Evolutionary conservation across 2,797 vertebrate genomes (phyloP).

Genomic region (Peromyscus eremicus): DNA sequence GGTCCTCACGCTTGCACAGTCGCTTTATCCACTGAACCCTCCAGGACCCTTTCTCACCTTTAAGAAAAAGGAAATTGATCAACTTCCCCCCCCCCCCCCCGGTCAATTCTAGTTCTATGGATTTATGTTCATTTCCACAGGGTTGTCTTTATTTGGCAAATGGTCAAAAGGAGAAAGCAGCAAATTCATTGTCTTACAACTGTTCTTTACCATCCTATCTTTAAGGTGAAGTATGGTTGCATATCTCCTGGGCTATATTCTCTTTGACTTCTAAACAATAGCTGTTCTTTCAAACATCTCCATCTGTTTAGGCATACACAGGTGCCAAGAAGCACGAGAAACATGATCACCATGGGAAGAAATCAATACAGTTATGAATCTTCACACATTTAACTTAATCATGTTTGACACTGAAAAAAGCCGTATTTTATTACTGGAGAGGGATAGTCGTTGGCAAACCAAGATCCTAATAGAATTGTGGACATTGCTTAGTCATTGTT

Average conservation of each 20-base stretch:
- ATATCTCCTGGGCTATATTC: neutral
- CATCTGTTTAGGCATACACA: conserved; percentile 12
- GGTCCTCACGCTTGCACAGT: neutral
- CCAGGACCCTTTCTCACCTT: neutral
- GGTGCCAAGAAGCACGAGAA: conserved; percentile 70
- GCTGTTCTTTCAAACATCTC: conserved; percentile 29
- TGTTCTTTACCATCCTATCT: neutral
- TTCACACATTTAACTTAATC: conserved; percentile 75
- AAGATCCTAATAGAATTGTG: conserved; percentile 48
- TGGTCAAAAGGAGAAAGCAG: neutral
- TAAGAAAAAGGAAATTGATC: neutral
- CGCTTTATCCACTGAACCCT: neutral
- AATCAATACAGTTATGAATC: conserved; percentile 78
- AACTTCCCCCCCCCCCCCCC: neutral
- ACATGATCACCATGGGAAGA: conserved; percentile 63
- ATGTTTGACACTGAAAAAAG: conserved; percentile 72
- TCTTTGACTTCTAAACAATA: neutral
- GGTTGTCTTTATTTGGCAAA: conserved; percentile 15
- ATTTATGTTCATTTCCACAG: neutral
- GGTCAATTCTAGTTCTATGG: neutral
- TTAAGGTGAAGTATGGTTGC: neutral
- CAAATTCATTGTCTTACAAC: neutral
- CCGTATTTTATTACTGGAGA: conserved; percentile 68
- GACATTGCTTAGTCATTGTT: conserved; percentile 67
- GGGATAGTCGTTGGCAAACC: conserved; percentile 63